A percentile compares a stretch with the other conserved stretches of the same genome.
Conservation (phyloP, 2,797 vertebrate species). For the Rhadinocentrus ornatus region DNA sequence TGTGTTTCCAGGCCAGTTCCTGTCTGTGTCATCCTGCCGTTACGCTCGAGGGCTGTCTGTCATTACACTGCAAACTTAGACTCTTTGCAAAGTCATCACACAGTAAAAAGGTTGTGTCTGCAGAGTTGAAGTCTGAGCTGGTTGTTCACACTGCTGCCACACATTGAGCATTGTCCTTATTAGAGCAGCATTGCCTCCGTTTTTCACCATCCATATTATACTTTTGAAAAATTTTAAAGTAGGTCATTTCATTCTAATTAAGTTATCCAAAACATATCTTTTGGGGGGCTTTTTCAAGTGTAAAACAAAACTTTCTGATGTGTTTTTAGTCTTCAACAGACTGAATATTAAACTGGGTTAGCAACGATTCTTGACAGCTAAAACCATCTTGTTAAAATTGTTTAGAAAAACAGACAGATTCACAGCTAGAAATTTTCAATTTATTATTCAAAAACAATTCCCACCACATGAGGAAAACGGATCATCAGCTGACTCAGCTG, state of each 20-base stretch:
- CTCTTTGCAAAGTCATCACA: slow-evolving; percentile 41
- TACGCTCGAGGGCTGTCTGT: slow-evolving; percentile 45
- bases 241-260: background rate
- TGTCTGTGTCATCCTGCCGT: slow-evolving; percentile 56
- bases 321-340: too few relatives aligned
- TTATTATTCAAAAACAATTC: background rate
- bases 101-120: slow-evolving; percentile 4
- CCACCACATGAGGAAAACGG: background rate
- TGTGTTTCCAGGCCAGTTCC: slow-evolving; percentile 60
- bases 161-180: background rate
- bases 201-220: background rate
- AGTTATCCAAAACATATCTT: too few relatives aligned
- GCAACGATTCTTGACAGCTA: too few relatives aligned
- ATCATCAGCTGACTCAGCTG: background rate
- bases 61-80: slow-evolving; percentile 51
- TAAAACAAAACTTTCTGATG: too few relatives aligned
- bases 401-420: background rate
- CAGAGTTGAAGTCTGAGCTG: background rate
- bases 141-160: slow-evolving; percentile 2
- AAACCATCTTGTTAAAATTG: background rate
- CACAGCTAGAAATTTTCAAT: too few relatives aligned
- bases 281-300: too few relatives aligned
- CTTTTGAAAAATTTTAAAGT: background rate
- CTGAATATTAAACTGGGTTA: too few relatives aligned
- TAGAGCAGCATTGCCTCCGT: background rate